These are phyloP conservation scores for Temnopleurus reevesii DNA, from an alignment of 53 echinoderm and acorn worm genomes.

Conservation along the genomic window DNA sequence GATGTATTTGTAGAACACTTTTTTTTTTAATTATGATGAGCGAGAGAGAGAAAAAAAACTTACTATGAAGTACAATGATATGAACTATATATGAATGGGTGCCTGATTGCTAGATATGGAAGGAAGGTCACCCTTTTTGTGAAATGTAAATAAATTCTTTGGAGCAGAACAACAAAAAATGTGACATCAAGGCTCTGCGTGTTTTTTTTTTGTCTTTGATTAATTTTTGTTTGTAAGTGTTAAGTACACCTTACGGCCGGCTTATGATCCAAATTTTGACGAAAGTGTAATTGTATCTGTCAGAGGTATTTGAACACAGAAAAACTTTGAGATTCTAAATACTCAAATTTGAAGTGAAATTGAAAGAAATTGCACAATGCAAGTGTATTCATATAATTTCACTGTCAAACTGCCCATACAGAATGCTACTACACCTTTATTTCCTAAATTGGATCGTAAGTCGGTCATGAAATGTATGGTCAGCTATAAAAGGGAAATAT, in stretches of 20 bases:
- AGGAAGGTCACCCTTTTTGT: constrained; percentile 43
- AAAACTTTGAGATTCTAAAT: neutral
- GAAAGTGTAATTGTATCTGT: neutral
- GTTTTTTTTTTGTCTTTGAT: neutral
- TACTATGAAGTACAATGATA: constrained; percentile 56
- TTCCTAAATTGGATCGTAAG: no score
- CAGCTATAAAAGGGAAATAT: no score
- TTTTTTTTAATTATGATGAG: no score
- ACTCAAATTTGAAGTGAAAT: no score
- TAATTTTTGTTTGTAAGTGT: neutral
- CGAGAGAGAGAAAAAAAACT: constrained; percentile 15
- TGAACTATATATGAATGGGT: constrained; percentile 57
- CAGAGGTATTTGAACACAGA: neutral
- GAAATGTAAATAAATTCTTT: constrained; percentile 65
- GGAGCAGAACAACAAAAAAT: constrained; percentile 60
- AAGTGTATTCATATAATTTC: no score
- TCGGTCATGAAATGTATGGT: no score
- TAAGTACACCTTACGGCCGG: no score
- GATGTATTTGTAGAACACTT: constrained; percentile 60
- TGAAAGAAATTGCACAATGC: no score
- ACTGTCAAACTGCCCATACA: no score
- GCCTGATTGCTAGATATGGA: constrained; percentile 46
- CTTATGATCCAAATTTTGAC: no score
- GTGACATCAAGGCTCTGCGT: neutral
- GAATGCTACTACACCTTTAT: no score